Evolutionary conservation across 2,888 invertebrate genomes (phyloP).

Genomic region (Protonemura montana): DNA sequence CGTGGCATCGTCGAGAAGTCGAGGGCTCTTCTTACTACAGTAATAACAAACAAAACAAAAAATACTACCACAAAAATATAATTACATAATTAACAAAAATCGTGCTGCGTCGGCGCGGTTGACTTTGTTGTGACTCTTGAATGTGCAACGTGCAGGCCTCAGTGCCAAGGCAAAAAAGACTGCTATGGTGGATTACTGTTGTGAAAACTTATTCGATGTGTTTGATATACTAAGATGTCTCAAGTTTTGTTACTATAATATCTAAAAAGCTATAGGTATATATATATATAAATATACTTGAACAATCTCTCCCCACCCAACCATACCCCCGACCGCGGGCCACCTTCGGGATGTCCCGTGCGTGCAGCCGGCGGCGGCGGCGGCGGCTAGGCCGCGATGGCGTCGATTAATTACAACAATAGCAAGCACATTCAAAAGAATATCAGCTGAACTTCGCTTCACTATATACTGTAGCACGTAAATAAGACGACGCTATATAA

Average conservation of each 20-base stretch:
- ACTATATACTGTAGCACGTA: not conserved
- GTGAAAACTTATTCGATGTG: slow-evolving; percentile 46
- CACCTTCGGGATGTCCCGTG: not conserved
- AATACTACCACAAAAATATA: slow-evolving; percentile 41
- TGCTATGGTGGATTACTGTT: slow-evolving; percentile 45
- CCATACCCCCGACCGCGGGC: not conserved
- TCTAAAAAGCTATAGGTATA: slow-evolving; percentile 7
- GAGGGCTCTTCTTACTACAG: slow-evolving; percentile 41
- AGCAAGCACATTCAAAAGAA: not conserved
- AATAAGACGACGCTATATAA: not conserved
- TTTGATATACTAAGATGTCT: slow-evolving; percentile 25
- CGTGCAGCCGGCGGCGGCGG: not conserved
- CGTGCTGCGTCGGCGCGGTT: slow-evolving; percentile 33
- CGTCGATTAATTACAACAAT: not conserved
- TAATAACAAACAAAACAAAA: slow-evolving; percentile 42
- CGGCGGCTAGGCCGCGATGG: not conserved
- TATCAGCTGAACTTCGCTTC: not conserved
- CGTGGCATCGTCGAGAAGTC: slow-evolving; percentile 40
- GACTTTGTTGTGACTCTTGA: slow-evolving; percentile 40
- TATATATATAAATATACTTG: slow-evolving; percentile 3
- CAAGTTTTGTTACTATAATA: slow-evolving; percentile 23
- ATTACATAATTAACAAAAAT: slow-evolving; percentile 45
- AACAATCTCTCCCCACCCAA: slow-evolving; percentile 29
- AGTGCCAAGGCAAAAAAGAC: not conserved
- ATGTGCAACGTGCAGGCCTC: slow-evolving; percentile 28